phyloP scores from a whole-genome alignment of 2,888 invertebrate species.

The Theodoxus fluviatilis region DNA sequence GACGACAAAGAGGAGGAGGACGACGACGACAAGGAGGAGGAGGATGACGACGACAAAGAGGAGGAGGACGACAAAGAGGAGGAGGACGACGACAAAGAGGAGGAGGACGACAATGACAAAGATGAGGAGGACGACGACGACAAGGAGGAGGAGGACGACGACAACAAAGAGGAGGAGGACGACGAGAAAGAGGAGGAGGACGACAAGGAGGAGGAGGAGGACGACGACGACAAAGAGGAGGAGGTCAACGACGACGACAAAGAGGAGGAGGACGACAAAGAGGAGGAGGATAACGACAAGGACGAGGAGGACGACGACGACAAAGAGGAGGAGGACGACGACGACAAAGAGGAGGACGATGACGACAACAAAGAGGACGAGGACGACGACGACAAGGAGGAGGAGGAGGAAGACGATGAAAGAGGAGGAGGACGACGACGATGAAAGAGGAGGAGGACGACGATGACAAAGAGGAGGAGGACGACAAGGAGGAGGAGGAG shows the following conservation, averaged over 20 bases:
- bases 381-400: background rate
- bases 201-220: too few species aligned
- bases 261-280: too few species aligned
- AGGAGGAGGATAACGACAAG: background rate
- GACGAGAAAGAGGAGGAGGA: too few species aligned
- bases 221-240: background rate
- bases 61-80: too few species aligned
- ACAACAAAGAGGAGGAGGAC: too few species aligned
- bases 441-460: background rate
- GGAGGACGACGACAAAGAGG: too few species aligned
- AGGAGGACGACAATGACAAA: too few species aligned
- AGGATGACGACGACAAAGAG: too few species aligned
- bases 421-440: constrained; percentile 4
- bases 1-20: background rate
- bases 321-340: background rate
- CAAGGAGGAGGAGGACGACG: too few species aligned
- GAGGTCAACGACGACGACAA: background rate
- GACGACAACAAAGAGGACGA: background rate
- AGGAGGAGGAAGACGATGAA: background rate
- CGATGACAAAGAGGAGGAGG: background rate
- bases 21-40: background rate
- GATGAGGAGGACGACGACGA: too few species aligned
- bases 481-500: background rate
- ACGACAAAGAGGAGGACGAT: background rate
- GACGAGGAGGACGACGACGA: background rate